Evolutionary conservation across 2,888 invertebrate genomes (phyloP), one percentile per base, ranked within the genome.

Genomic region (Notodonta ziczac): DNA sequence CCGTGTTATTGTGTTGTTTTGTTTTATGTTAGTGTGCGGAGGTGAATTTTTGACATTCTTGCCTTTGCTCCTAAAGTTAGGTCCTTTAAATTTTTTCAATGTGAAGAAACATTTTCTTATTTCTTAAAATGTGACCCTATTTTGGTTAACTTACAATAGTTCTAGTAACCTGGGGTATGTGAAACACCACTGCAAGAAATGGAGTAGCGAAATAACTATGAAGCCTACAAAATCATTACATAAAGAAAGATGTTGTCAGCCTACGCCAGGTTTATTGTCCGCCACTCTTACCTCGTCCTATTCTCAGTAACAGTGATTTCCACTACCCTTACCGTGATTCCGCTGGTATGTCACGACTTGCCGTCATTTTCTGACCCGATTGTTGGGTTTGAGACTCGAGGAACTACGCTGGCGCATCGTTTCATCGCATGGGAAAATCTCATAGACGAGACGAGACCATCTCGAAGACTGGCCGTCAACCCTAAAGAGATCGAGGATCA

Each of bases 321-420:
- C 59, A 89, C 90, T 50, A 71, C 86, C 66, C 84, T 93, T 14
- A 91, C 93, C 61, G 83, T 92, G 56, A 84, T 94, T 59, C 93
- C 94, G 3, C 72, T 94, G 53, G 75, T 91, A 64, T 91, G 84
- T 73, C 91, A 84, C 77, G 81, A 85, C 39, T 73, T 91, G 51
- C 98, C 98, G 48, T 96, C 97, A 85, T 98, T 98, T 90, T 95
- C 96, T 70, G 97, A 98, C 87, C 98, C 98, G 35, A 96, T 97
- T 81, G 90, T 98, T 95, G 98, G 98, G 5, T 99, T 98, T 90
- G 98, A 98, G 86, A 97, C 98, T 13, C 95, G 98, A 67, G 98
- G 98, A n/a, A 98, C 98, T 2, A 91, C 94, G 54, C 94, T 98
- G 77, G 96, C 97, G 4, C 95, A 97, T 81, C 95, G 98, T 59